Conservation (phyloP, 2,797 vertebrate species). For the Lemur catta region DNA sequence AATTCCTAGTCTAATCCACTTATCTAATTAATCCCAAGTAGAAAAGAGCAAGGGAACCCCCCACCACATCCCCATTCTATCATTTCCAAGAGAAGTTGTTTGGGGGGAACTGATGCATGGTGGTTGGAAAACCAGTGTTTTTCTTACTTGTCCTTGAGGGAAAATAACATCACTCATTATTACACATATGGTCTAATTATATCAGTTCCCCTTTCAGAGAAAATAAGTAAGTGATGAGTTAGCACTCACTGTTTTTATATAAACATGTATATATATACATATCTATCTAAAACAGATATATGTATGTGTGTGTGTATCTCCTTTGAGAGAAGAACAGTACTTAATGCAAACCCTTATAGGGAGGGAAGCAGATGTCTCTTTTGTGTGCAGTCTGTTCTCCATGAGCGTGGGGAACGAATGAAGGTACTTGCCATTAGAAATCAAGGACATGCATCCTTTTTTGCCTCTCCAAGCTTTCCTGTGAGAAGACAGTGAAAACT, state of each 20-base stretch:
- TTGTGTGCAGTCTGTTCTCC: background rate
- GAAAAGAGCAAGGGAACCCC: background rate
- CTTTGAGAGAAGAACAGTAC: background rate
- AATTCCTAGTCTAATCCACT: background rate
- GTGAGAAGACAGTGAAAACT: background rate
- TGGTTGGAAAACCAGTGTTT: background rate
- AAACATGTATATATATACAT: no score
- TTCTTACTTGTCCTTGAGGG: background rate
- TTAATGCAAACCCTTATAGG: background rate
- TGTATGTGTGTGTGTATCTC: no score
- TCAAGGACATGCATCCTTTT: background rate
- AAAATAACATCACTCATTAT: background rate
- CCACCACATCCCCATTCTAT: background rate
- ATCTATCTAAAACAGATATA: no score
- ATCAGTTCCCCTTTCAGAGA: background rate
- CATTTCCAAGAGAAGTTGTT: background rate
- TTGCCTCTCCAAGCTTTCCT: background rate
- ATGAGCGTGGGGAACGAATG: background rate
- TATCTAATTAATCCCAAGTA: background rate
- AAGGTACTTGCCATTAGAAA: background rate
- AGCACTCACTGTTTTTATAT: background rate
- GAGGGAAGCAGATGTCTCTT: background rate
- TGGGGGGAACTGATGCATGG: background rate
- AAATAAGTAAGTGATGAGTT: background rate
- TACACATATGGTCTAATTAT: background rate